Base-by-base conservation (phyloP, 1,140 invertebrate species). In the Drosophila tropicalis region DNA sequence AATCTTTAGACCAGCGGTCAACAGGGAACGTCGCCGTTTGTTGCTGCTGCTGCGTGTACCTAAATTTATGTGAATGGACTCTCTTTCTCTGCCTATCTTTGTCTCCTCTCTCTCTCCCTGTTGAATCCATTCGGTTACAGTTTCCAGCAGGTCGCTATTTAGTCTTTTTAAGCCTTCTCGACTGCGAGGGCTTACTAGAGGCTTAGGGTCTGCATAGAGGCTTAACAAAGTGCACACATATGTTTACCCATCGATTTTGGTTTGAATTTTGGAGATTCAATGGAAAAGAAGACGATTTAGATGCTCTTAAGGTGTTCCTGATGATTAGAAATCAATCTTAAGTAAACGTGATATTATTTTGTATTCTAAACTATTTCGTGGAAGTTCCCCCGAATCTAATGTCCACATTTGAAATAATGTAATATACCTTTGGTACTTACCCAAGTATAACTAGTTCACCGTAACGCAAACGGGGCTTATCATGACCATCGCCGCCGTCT, bases 401-500 rank as follows among this genome's bases (percentile, higher is more conserved):
- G 6, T 34, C 6, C 32, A 9, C 22, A 25, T 25, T 25, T 25
- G 0, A 25, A 25, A 3, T 3, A 25, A 25, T 3, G 34, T 36
- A 36, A 36, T 10, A 36, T 36, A 2, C 5, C 6, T 17, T 15
- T 47, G 15, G 15, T 47, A 94, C 95, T 95, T 94, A 98, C 96
- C 97, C 97, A 92, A 98, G 95, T 93, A 98, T 97, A 91, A 98
- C 96, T 91, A 98, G 94, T 94, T 98, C 97, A 77, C 97, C 97
- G 94, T 98, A 98, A 94, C 97, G 97, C 80, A 96, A 93, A 81
- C 94, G 94, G 74, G 95, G 95, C 93, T 96, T 96, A 34, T 94
- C 94, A 87, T 94, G 94, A 74, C 94, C 94, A 91, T 94, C 94
- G 89, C 93, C 93, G 84, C 93, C 93, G 73, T 95, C 94, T 92